These are phyloP conservation scores for Spea hammondii DNA, from an alignment of 2,797 vertebrate species.

Conservation along the genomic window DNA sequence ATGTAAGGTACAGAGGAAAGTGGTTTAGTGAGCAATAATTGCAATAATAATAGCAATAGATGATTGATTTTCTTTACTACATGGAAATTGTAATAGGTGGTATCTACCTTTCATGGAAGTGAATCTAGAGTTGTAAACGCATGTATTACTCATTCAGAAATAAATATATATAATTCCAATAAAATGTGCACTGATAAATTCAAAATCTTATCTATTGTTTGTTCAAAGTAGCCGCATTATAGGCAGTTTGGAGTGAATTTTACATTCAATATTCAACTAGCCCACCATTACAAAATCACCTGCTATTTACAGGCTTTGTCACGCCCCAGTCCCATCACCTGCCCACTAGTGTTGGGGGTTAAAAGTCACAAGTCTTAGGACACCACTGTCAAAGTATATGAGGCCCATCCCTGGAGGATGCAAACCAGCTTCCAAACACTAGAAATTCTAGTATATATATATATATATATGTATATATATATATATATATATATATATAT, in stretches of 20 bases:
- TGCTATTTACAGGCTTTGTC: no score
- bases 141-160: slow-evolving; percentile 31
- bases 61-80: background rate
- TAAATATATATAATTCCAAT: slow-evolving; percentile 39
- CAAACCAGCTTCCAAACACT: no score
- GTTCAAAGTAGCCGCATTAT: slow-evolving; percentile 20
- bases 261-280: background rate
- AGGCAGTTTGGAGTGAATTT: slow-evolving; percentile 18
- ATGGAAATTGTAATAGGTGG: background rate
- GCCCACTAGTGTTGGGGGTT: no score
- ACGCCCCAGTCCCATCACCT: no score
- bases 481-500: no score
- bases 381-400: no score
- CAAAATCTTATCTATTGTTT: slow-evolving; percentile 26
- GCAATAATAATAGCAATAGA: slow-evolving; percentile 24
- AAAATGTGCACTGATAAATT: slow-evolving; percentile 27
- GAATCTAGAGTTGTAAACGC: background rate
- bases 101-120: slow-evolving; percentile 24
- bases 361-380: no score
- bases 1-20: slow-evolving; percentile 3
- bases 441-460: no score
- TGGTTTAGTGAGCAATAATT: slow-evolving; percentile 39
- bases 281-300: no score
- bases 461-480: no score
- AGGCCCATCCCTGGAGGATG: no score